Evolutionary conservation across 2,113 vertebrate genomes (phyloP).

Genomic region (Malurus alboscapulatus): DNA sequence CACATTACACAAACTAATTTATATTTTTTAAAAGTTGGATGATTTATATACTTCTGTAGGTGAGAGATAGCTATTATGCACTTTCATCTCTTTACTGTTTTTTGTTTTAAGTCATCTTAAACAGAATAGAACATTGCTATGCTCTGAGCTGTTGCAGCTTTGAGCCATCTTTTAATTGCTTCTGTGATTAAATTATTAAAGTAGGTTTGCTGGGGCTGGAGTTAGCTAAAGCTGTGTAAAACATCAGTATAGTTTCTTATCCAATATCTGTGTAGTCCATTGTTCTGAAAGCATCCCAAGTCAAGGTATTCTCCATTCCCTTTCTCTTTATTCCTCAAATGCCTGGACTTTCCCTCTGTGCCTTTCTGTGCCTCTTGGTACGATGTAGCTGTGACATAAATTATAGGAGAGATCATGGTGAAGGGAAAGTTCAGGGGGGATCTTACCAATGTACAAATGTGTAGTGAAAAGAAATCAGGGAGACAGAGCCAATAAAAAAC

Average conservation of each 20-base stretch:
- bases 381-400: neutral
- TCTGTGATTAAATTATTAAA: constrained; percentile 1
- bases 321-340: neutral
- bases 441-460: neutral
- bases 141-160: neutral
- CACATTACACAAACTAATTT: neutral
- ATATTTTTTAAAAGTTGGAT: neutral
- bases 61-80: neutral
- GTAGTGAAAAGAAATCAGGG: neutral
- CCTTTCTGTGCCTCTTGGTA: neutral
- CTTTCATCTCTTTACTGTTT: neutral
- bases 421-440: neutral
- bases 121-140: neutral
- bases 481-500: neutral
- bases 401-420: neutral
- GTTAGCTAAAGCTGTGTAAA: neutral
- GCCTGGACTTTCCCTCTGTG: neutral
- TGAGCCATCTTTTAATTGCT: constrained; percentile 31
- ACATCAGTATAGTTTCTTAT: neutral
- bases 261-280: neutral
- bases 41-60: neutral
- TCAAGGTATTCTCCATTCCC: neutral
- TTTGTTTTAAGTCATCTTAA: neutral
- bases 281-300: neutral
- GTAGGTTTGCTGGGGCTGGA: neutral